Conservation (phyloP, 2,113 vertebrate species). For the Phaethornis superciliosus region DNA sequence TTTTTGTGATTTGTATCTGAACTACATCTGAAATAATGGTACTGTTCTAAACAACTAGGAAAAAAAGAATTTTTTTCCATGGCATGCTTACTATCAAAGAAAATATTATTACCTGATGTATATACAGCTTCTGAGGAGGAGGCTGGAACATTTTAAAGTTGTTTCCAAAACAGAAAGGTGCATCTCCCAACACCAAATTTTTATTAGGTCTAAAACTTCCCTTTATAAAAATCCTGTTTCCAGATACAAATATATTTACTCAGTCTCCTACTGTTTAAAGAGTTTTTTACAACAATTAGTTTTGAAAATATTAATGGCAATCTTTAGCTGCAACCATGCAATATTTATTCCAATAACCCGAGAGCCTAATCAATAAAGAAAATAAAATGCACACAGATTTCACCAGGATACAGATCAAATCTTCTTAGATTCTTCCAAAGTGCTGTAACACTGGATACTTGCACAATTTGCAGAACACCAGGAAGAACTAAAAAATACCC, state of each 20-base stretch:
- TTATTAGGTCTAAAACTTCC: background rate
- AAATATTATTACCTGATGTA: background rate
- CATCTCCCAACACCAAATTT: background rate
- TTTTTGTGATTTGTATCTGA: background rate
- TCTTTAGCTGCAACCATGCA: background rate
- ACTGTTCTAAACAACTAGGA: background rate
- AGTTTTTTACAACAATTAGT: fast-evolving
- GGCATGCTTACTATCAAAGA: background rate
- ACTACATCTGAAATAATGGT: background rate
- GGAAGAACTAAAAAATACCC: background rate
- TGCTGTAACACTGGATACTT: background rate
- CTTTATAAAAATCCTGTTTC: background rate
- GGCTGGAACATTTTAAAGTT: background rate
- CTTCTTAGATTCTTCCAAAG: background rate
- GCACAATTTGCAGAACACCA: background rate
- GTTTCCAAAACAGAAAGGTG: background rate
- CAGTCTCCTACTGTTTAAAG: background rate
- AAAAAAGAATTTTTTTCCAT: background rate
- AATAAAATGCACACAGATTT: background rate
- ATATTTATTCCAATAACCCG: background rate
- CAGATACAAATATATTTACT: background rate
- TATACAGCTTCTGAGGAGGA: background rate
- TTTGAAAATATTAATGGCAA: background rate
- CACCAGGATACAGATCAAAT: background rate
- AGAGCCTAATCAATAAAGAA: background rate